These are phyloP conservation scores for Metallyticus violacea DNA, from an alignment of 2,888 invertebrate genomes.

Conservation along the genomic window DNA sequence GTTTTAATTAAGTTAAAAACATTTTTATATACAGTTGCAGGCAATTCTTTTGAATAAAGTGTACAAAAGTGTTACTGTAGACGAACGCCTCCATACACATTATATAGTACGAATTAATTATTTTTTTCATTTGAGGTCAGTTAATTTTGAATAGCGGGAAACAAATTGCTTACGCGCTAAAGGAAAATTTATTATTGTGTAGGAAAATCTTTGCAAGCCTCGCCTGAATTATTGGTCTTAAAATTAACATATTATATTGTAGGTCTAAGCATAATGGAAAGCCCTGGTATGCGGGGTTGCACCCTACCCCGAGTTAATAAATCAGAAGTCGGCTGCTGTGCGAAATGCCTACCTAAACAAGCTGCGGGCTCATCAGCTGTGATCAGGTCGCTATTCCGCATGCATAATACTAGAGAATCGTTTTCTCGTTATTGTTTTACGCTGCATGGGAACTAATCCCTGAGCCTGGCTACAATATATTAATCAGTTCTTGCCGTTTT, in stretches of 20 bases:
- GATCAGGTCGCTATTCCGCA: background rate
- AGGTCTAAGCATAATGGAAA: background rate
- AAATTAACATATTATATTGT: background rate
- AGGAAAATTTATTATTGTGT: background rate
- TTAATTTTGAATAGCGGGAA: background rate
- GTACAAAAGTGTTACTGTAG: too few relatives aligned
- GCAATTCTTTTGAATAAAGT: too few relatives aligned
- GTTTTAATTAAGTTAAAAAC: too few relatives aligned
- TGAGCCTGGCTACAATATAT: background rate
- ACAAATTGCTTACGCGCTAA: background rate
- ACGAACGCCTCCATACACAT: background rate
- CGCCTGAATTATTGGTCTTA: background rate
- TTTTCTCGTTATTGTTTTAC: background rate
- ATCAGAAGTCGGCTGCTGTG: background rate
- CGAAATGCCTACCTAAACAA: background rate
- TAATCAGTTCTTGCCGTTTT: background rate
- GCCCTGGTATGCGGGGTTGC: background rate
- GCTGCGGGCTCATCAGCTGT: background rate
- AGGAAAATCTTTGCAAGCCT: background rate
- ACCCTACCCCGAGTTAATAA: background rate
- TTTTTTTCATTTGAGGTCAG: background rate
- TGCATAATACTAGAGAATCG: background rate
- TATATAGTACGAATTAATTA: background rate
- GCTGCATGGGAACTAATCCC: background rate
- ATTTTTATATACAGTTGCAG: too few relatives aligned